phyloP scores from a whole-genome alignment of 2,797 vertebrate genomes.

The Xenops minutus region DNA sequence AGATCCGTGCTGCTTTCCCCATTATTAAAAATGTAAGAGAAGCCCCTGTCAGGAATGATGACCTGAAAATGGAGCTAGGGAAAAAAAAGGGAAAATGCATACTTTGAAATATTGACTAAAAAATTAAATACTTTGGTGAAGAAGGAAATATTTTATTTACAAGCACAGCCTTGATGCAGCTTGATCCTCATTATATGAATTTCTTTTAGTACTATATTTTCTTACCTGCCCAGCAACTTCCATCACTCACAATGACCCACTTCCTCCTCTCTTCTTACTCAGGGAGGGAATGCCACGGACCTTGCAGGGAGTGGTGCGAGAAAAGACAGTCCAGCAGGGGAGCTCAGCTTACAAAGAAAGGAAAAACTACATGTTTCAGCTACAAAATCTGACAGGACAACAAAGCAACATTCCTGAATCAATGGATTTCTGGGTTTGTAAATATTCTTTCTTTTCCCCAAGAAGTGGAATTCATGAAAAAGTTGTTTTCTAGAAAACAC shows the following conservation, averaged over 20 bases:
- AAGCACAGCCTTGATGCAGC: not conserved
- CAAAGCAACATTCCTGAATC: not conserved
- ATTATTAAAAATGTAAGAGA: not conserved
- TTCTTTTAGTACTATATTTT: not conserved
- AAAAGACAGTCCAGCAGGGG: not conserved
- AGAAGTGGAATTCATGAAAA: not conserved
- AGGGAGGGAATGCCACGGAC: not conserved
- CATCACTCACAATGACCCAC: not conserved
- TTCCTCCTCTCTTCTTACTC: not conserved
- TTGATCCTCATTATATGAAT: not conserved
- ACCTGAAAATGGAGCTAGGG: not conserved
- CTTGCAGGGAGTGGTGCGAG: not conserved
- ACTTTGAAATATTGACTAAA: not conserved
- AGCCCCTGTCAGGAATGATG: not conserved
- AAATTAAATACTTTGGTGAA: not conserved
- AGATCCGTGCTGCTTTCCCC: not conserved
- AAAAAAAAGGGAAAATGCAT: not conserved
- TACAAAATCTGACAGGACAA: not conserved
- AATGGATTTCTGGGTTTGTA: not conserved
- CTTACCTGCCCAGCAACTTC: not conserved
- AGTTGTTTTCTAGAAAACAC: not conserved
- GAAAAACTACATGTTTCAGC: not conserved
- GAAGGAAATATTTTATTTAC: not conserved
- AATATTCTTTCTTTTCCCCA: not conserved
- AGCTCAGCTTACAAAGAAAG: not conserved